Evolutionary conservation across 2,113 vertebrate species (phyloP).

Genomic region (Brachirus orientalis): DNA sequence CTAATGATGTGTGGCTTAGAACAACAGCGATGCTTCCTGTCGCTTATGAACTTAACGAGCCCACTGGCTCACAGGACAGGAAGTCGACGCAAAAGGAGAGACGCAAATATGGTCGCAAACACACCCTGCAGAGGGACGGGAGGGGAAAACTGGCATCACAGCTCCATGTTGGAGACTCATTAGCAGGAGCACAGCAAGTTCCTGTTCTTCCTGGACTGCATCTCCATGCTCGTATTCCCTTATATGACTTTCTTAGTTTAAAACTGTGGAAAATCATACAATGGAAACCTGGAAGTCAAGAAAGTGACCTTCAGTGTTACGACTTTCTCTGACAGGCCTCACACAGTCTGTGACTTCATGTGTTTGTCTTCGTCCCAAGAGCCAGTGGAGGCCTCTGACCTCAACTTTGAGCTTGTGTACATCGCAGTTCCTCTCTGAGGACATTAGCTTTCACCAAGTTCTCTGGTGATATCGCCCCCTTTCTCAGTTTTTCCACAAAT

Average conservation of each 20-base stretch:
- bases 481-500: constrained; percentile 82
- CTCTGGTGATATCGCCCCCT: constrained; percentile 68
- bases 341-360: constrained; percentile 33
- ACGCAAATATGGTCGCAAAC: constrained; percentile 65
- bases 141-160: constrained; percentile 55
- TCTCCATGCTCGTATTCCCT: background rate
- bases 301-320: constrained; percentile 19
- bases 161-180: background rate
- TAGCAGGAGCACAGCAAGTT: constrained; percentile 28
- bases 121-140: constrained; percentile 44
- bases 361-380: constrained; percentile 42
- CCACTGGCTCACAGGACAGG: constrained; percentile 67
- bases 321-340: constrained; percentile 2
- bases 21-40: constrained; percentile 81
- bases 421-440: constrained; percentile 47
- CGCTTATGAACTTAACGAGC: constrained; percentile 71
- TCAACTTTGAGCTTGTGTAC: constrained; percentile 51
- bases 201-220: constrained; percentile 11
- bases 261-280: constrained; percentile 42
- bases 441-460: constrained; percentile 61
- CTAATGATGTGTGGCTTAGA: constrained; percentile 78
- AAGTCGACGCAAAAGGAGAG: constrained; percentile 67
- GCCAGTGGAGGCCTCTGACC: constrained; percentile 44
- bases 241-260: constrained; percentile 7
- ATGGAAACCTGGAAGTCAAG: constrained; percentile 17